Evolutionary conservation across 2,888 invertebrate species (phyloP).

Genomic region (Platycnemis pennipes): DNA sequence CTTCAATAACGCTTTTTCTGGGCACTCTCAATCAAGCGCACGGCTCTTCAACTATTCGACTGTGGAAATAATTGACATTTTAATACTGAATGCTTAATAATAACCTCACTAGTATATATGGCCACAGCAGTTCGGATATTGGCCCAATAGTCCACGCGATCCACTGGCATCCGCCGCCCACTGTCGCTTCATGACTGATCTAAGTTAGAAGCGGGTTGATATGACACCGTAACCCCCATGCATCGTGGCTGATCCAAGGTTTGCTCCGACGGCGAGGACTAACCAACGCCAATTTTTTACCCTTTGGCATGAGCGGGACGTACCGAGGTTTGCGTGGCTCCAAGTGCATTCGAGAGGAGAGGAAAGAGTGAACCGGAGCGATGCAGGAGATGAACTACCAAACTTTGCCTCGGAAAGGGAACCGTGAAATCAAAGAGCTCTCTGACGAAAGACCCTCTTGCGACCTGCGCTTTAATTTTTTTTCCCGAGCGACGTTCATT

Average conservation of each 20-base stretch:
- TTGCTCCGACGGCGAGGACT: background rate
- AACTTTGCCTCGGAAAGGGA: too few relatives aligned
- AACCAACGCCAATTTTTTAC: background rate
- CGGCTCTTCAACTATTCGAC: too few relatives aligned
- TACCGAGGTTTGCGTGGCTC: background rate
- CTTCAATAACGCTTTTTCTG: too few relatives aligned
- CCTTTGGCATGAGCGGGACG: background rate
- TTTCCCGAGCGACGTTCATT: background rate
- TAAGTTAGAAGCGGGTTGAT: background rate
- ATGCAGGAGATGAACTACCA: too few relatives aligned
- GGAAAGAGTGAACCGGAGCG: too few relatives aligned
- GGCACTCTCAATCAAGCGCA: too few relatives aligned
- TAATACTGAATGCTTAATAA: too few relatives aligned
- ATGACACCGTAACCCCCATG: background rate
- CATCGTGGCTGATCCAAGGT: background rate
- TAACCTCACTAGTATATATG: too few relatives aligned
- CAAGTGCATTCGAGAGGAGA: background rate
- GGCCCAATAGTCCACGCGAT: background rate
- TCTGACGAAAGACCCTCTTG: too few relatives aligned
- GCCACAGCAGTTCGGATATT: too few relatives aligned
- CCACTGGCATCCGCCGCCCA: background rate
- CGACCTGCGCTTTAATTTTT: background rate
- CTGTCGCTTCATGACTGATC: background rate
- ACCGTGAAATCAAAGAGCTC: too few relatives aligned
- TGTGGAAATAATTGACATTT: too few relatives aligned